Evolutionary conservation across 2,888 invertebrate species (phyloP).

Genomic region (Palloptera scutellata): DNA sequence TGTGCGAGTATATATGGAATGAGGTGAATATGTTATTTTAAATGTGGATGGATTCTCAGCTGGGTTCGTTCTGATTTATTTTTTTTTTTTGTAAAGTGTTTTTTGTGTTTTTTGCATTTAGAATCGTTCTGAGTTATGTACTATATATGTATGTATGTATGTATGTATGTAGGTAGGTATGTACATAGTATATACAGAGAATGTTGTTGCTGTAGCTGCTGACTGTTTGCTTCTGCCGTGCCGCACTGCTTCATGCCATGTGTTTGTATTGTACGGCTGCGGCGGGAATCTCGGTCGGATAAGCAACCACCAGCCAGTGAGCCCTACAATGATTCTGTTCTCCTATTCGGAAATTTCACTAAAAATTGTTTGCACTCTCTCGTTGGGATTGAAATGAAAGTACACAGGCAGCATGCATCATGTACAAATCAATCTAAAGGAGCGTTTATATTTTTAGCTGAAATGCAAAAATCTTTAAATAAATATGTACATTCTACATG

Average conservation of each 20-base stretch:
- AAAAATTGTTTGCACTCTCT: conserved; percentile 65
- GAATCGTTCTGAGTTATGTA: neutral
- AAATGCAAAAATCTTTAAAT: too few species aligned
- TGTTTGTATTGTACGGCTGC: neutral
- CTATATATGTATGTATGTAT: too few species aligned
- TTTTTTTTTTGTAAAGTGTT: conserved; percentile 16
- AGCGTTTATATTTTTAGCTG: too few species aligned
- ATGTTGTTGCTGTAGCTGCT: neutral
- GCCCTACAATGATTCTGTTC: conserved; percentile 60
- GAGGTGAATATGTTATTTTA: neutral
- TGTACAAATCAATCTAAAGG: too few species aligned
- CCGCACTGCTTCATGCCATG: neutral
- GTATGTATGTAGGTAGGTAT: conserved; percentile 5
- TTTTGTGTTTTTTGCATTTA: conserved; percentile 5
- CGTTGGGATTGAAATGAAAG: conserved; percentile 59
- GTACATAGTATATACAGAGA: neutral
- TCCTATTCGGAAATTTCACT: conserved; percentile 65
- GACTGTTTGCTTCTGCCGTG: conserved; percentile 16
- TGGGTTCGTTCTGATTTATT: neutral
- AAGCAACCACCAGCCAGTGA: neutral
- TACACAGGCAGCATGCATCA: conserved; percentile 38
- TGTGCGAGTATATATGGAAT: conserved; percentile 18
- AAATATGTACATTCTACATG: too few species aligned
- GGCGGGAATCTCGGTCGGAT: too few species aligned
- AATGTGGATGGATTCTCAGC: neutral